Evolutionary conservation across 2,113 vertebrate species (phyloP).

Genomic region (Paradisaea rubra): DNA sequence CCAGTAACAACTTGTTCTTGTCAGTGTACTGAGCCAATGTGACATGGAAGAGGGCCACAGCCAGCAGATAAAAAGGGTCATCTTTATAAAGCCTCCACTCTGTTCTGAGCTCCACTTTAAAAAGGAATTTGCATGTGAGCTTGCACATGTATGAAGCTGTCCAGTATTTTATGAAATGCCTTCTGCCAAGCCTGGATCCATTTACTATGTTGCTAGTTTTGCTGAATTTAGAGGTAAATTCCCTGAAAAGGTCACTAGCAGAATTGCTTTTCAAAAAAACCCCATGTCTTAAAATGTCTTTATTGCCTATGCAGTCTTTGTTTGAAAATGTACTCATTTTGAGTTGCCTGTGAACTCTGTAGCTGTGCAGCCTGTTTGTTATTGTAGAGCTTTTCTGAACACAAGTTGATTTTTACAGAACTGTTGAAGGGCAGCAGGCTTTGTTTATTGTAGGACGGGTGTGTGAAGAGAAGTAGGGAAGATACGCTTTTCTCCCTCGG

Average conservation of each 20-base stretch:
- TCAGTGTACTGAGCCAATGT: constrained; percentile 16
- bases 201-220: not conserved
- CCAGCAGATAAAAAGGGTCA: not conserved
- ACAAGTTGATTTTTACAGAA: not conserved
- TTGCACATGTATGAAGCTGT: not conserved
- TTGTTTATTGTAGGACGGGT: not conserved
- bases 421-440: not conserved
- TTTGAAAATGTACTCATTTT: constrained; percentile 12
- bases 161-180: not conserved
- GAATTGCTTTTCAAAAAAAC: not conserved
- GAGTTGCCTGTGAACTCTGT: not conserved
- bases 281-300: not conserved
- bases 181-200: not conserved
- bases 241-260: constrained; percentile 8
- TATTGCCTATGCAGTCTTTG: not conserved
- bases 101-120: not conserved
- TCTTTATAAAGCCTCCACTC: not conserved
- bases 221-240: constrained; percentile 12
- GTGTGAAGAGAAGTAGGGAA: not conserved
- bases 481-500: not conserved
- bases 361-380: not conserved
- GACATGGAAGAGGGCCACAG: constrained; percentile 12
- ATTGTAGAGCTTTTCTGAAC: not conserved
- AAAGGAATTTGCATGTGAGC: not conserved
- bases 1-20: constrained; percentile 49